Conservation (phyloP, 2,888 invertebrate species). For the Pilophorus perplexus region DNA sequence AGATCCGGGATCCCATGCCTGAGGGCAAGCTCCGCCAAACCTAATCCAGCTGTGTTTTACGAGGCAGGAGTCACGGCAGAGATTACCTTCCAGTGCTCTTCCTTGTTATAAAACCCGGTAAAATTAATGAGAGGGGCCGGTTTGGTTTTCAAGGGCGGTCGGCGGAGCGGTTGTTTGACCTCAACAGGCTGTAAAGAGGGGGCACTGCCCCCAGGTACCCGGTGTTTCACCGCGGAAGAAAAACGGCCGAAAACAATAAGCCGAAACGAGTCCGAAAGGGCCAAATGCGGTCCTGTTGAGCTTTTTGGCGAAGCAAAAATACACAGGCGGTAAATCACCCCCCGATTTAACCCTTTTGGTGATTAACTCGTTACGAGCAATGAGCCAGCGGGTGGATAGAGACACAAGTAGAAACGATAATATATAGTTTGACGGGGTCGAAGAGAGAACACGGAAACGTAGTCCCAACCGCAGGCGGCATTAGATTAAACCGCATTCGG, state of each 20-base stretch:
- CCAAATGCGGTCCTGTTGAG: neutral
- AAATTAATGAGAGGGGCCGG: too few species aligned
- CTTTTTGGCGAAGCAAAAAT: constrained; percentile 6
- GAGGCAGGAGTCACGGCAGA: too few species aligned
- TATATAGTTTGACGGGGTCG: constrained; percentile 35
- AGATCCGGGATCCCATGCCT: too few species aligned
- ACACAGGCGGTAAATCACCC: constrained; percentile 8
- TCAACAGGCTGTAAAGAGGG: too few species aligned
- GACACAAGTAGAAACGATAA: constrained; percentile 37
- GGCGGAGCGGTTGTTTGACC: too few species aligned
- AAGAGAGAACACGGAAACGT: neutral
- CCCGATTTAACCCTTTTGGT: constrained; percentile 1
- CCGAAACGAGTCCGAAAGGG: neutral
- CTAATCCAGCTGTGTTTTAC: too few species aligned
- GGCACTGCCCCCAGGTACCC: neutral
- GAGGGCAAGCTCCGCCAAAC: too few species aligned
- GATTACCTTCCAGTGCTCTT: too few species aligned
- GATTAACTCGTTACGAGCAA: constrained; percentile 38
- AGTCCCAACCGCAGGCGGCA: constrained; percentile 19
- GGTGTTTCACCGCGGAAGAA: too few species aligned
- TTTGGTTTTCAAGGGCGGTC: too few species aligned
- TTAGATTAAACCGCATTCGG: constrained; percentile 29
- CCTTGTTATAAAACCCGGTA: too few species aligned
- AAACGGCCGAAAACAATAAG: constrained; percentile 6
- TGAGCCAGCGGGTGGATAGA: constrained; percentile 27